Percentiles rank a stretch among this genome's conserved stretches.
Evolutionary conservation across 2,888 invertebrate species (phyloP).

Genomic region (Xylocampa areola): DNA sequence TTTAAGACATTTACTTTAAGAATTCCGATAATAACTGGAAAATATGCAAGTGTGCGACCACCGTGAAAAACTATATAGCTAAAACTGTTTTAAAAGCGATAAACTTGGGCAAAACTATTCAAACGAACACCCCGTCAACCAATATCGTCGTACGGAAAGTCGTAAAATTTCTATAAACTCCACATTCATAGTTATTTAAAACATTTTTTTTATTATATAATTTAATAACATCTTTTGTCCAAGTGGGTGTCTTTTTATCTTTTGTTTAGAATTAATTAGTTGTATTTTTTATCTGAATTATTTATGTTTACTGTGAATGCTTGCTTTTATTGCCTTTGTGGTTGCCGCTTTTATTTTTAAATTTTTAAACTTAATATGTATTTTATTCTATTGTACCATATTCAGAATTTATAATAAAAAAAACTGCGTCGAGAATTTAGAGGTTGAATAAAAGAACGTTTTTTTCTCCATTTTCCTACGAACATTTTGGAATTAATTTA

Average conservation of each 20-base stretch:
- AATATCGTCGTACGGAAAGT: constrained; percentile 36
- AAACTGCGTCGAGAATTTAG: no score
- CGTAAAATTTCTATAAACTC: constrained; percentile 48
- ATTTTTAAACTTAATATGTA: constrained; percentile 5
- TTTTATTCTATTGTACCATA: no score
- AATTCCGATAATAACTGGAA: constrained; percentile 21
- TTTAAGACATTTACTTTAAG: constrained; percentile 9
- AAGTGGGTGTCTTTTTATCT: constrained; percentile 48
- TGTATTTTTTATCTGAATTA: constrained; percentile 25
- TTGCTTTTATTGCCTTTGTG: constrained; percentile 19
- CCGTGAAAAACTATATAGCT: constrained; percentile 36
- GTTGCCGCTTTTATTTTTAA: constrained; percentile 10
- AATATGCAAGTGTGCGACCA: constrained; percentile 34
- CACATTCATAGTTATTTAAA: constrained; percentile 47
- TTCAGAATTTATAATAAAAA: no score
- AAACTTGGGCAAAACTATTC: constrained; percentile 42
- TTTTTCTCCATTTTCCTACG: no score
- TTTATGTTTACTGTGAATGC: constrained; percentile 11
- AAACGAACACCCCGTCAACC: constrained; percentile 29
- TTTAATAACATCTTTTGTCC: constrained; percentile 35
- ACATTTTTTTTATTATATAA: constrained; percentile 37
- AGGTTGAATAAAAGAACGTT: no score
- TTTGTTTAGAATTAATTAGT: constrained; percentile 46
- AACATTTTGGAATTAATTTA: no score
- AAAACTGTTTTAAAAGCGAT: constrained; percentile 43